phyloP scores from a whole-genome alignment of 2,113 vertebrate genomes.

The Damaliscus lunatus region DNA sequence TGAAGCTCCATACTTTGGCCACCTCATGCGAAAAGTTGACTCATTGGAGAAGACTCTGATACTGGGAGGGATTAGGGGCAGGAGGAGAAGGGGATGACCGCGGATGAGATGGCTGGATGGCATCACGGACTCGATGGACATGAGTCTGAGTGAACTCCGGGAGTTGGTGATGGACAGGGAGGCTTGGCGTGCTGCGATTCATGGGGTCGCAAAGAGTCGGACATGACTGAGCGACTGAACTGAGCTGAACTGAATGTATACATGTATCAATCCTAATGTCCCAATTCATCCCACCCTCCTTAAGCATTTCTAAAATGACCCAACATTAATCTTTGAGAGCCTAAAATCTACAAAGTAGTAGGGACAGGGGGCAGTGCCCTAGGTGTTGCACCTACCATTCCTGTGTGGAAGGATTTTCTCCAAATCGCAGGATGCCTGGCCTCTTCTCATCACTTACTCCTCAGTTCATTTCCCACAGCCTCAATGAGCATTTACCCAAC shows the following conservation, averaged over 20 bases:
- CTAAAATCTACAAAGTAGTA: neutral
- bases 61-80: too few species aligned
- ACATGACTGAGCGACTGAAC: too few species aligned
- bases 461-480: neutral
- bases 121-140: too few species aligned
- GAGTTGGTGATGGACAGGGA: too few species aligned
- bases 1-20: too few species aligned
- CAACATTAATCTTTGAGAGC: neutral
- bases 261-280: neutral
- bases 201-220: too few species aligned
- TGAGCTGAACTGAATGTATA: neutral
- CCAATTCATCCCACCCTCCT: neutral
- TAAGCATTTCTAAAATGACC: neutral
- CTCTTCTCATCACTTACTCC: neutral
- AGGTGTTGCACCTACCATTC: neutral
- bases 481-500: neutral
- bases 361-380: neutral
- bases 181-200: too few species aligned
- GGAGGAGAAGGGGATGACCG: too few species aligned
- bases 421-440: neutral
- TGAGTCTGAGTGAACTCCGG: too few species aligned
- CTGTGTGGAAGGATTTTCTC: neutral
- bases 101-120: too few species aligned
- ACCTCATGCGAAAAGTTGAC: too few species aligned
- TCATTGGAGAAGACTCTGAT: too few species aligned